Conservation (phyloP, 2,888 invertebrate species). For the Carabus problematicus region DNA sequence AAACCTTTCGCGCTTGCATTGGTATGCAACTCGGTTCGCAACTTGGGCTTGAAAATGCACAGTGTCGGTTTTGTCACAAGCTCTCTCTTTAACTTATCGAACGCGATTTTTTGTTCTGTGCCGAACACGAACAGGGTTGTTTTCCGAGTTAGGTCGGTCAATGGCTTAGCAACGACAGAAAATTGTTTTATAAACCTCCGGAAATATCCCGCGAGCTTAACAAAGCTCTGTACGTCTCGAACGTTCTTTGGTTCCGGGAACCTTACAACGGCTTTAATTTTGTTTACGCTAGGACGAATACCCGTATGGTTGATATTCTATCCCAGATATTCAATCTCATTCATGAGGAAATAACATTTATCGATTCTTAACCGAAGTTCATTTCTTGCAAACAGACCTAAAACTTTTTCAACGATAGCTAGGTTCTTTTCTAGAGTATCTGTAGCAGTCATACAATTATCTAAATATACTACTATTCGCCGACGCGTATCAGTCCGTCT, state of each 20-base stretch:
- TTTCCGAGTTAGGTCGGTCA: constrained; percentile 31
- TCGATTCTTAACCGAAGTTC: constrained; percentile 46
- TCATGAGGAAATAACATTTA: constrained; percentile 48
- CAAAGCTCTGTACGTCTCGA: constrained; percentile 44
- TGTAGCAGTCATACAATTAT: constrained; percentile 47
- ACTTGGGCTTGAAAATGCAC: background rate
- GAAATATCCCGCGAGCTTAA: constrained; percentile 45
- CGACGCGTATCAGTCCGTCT: constrained; percentile 38
- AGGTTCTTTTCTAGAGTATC: constrained; percentile 44
- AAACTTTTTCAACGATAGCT: constrained; percentile 43
- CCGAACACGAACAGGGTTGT: constrained; percentile 14
- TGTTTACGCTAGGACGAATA: constrained; percentile 40
- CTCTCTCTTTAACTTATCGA: background rate
- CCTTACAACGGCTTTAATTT: constrained; percentile 42
- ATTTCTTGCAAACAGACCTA: constrained; percentile 40
- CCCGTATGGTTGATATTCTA: constrained; percentile 46
- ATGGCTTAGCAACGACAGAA: constrained; percentile 21
- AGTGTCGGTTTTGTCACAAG: constrained; percentile 5
- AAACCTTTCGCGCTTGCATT: constrained; percentile 22
- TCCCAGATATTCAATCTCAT: constrained; percentile 48
- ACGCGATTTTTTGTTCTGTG: background rate
- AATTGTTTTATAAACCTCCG: constrained; percentile 37
- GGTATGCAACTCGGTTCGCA: constrained; percentile 14
- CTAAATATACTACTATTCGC: constrained; percentile 46
- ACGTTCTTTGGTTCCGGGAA: constrained; percentile 44